Base-by-base conservation (phyloP, 2,797 vertebrate genomes). In the Cephalopachus bancanus region DNA sequence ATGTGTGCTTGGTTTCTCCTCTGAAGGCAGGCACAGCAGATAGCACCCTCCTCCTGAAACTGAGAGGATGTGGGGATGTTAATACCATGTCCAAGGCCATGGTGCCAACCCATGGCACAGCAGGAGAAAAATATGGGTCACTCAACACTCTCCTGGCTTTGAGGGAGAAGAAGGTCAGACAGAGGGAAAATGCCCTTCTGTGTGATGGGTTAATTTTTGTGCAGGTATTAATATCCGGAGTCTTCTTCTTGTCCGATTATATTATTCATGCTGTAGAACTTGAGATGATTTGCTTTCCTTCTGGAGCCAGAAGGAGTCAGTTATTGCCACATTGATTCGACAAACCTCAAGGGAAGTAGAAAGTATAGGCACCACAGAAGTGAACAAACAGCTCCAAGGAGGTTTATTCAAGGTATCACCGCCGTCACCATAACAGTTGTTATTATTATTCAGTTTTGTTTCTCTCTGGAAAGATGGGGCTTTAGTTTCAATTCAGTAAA, bases 91-190 rank as follows among this genome's bases (percentile, higher is more conserved):
- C 67, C 16, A 1, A 53, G 87, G 49, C 12, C 11, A 1, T 0
- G 51, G 22, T 1, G 1, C 76, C 33, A 1, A 16, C 44, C 60
- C 74, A 30, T 0, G 0, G 6, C 19, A 26, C 17, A 65, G n/a
- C 26, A 2, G 17, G 53, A 74, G 33, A 71, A 53, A 57, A 44
- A 44, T 10, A 0, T 0, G 4, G 15, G 2, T n/a, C 8, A 55
- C 53, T 17, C 37, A 17, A 64, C 9, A 51, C 1, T 44, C 22
- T 64, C 28, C 28, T 10, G 11, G 28, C 15, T 67, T 83, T 55
- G 57, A 78, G 60, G 44, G 33, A 83, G 55, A 16, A 75, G 12
- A 33, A 76, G 53, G 9, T 33, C 28, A n/a, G 16, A 60, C 17
- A 17, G 26, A 51, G 51, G 62, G 49, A 37, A 51, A 71, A 7